These are phyloP conservation scores for Drosophila suboccidentalis DNA, from an alignment of 2,888 invertebrate genomes.

Conservation along the genomic window DNA sequence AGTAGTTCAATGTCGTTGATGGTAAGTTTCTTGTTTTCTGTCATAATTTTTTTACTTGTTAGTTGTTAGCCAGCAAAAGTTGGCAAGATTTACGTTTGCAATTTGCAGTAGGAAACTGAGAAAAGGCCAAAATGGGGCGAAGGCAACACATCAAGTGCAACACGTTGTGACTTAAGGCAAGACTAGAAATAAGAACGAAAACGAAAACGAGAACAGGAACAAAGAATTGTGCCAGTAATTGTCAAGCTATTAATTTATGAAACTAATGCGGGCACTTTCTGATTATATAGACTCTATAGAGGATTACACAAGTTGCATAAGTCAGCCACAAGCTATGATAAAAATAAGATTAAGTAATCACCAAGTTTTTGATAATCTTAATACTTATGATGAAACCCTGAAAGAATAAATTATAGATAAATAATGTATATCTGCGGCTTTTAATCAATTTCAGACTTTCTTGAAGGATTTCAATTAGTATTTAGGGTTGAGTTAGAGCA, in stretches of 20 bases:
- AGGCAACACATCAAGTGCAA: conserved; percentile 64
- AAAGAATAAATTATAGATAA: neutral
- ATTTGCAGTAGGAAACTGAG: conserved; percentile 55
- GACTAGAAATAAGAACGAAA: conserved; percentile 15
- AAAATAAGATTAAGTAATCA: neutral
- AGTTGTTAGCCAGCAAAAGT: conserved; percentile 44
- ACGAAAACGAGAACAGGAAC: neutral
- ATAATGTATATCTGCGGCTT: neutral
- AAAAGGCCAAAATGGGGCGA: conserved; percentile 30
- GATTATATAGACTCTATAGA: conserved; percentile 19
- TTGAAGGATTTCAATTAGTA: neutral
- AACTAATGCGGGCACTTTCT: conserved; percentile 35
- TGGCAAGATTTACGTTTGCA: conserved; percentile 70
- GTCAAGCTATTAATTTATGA: conserved; percentile 53
- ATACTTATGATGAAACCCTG: neutral
- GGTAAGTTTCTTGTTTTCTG: neutral
- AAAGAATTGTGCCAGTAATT: conserved; percentile 53
- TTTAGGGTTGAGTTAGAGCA: no score
- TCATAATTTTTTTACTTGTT: conserved; percentile 33
- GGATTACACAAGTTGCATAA: conserved; percentile 20
- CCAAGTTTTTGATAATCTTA: no score
- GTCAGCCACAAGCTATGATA: conserved; percentile 10
- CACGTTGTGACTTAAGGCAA: conserved; percentile 57
- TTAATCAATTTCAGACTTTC: neutral
- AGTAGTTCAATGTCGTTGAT: conserved; percentile 32